Base-by-base conservation (phyloP, 2,113 vertebrate genomes). In the Semicossyphus pulcher region DNA sequence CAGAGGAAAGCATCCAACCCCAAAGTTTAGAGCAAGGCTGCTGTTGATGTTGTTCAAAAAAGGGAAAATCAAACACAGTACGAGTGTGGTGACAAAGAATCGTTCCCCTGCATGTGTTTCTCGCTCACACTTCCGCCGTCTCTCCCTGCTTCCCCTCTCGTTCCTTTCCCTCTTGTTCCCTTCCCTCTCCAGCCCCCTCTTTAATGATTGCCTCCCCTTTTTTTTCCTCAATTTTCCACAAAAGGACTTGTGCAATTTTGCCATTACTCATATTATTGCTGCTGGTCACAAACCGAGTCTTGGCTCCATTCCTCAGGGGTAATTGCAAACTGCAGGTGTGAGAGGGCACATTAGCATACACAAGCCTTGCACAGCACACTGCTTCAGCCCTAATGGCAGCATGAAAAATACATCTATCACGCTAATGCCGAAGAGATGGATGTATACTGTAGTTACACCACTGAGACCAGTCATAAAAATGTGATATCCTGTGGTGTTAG, bases 241-340 rank as follows among this genome's bases (percentile, higher is more conserved):
- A 44, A 87, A 86, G 79, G 80, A 87, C 89, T 88, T 59, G 66
- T 78, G 85, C 81, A 91, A 91, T 92, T 92, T 91, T 84, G 86
- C 90, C 88, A 91, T 91, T 90, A 91, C 88, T 90, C 85, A 87
- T 84, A 86, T 91, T 91, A 90, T 87, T 87, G 81, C 84, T 85
- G 82, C 80, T 87, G 86, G 84, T 85, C 83, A 84, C 86, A 86
- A 82, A 84, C 85, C 10, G 78, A 84, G 88, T 77, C 86, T 89
- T 91, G 89, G 90, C 90, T 85, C 73, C 61, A 56, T 87, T 92
- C 85, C 89, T 90, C 80, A 51, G 88, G 90, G 84, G 89, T 92
- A 92, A 92, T 92, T 92, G 90, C 84, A 90, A 92, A 90, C 89
- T 92, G 90, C 89, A 92, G 90, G 91, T 91, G 89, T 90, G 90